A percentile compares a stretch with the other conserved stretches of the same genome.
Evolutionary conservation across 2,888 invertebrate species (phyloP).

Genomic region (Adela reaumurella): DNA sequence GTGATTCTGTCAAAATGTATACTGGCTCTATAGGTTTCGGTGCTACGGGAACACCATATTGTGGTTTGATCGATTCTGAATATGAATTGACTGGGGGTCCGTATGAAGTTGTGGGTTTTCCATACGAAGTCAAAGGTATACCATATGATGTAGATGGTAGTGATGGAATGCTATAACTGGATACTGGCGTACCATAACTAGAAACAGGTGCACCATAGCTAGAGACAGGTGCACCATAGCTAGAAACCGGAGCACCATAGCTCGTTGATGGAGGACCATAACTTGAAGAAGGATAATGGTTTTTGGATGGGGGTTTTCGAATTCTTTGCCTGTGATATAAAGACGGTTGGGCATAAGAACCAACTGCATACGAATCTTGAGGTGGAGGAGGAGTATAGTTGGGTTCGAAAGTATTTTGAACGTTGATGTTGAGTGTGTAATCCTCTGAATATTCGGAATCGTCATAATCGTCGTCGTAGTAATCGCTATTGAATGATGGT

Average conservation of each 20-base stretch:
- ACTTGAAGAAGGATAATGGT: slow-evolving; percentile 9
- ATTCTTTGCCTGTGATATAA: slow-evolving; percentile 1
- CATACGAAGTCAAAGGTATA: slow-evolving; percentile 1
- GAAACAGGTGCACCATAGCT: slow-evolving; percentile 8
- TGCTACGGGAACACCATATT: slow-evolving; percentile 1
- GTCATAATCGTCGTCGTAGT: slow-evolving; percentile 2
- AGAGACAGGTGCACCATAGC: slow-evolving; percentile 6
- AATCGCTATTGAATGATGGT: slow-evolving; percentile 1
- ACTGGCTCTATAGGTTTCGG: slow-evolving; percentile 30
- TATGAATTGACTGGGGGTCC: neutral
- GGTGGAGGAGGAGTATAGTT: neutral
- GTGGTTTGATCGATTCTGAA: slow-evolving; percentile 5
- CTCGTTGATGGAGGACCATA: no score
- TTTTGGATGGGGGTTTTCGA: slow-evolving; percentile 5
- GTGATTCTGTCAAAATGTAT: slow-evolving; percentile 36
- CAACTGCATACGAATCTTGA: neutral
- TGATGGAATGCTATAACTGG: slow-evolving; percentile 10
- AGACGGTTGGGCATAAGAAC: neutral
- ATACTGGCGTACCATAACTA: slow-evolving; percentile 7
- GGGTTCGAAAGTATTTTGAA: neutral
- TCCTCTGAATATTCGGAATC: slow-evolving; percentile 1
- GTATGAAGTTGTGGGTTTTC: neutral
- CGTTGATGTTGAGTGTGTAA: neutral
- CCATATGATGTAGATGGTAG: neutral
- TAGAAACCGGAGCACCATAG: slow-evolving; percentile 3